Conservation (phyloP, 2,888 invertebrate species). For the Acleris cristana region DNA sequence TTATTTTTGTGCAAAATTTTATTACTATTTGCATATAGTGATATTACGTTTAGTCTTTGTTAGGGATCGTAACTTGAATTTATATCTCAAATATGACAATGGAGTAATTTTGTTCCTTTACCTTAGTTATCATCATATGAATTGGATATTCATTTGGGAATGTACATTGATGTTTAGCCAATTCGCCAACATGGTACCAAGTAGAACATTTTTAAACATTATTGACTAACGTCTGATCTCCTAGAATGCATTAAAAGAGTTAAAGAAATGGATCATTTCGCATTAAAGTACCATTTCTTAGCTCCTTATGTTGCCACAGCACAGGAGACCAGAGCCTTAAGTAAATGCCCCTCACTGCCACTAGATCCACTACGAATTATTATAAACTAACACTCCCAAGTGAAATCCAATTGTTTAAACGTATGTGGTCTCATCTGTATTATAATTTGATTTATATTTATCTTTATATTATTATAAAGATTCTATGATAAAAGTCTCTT, state of each 20-base stretch:
- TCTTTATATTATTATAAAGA: slow-evolving; percentile 70
- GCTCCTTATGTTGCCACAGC: too few relatives aligned
- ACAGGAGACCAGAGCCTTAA: too few relatives aligned
- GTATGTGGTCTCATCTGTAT: slow-evolving; percentile 79
- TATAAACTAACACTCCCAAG: slow-evolving; percentile 62
- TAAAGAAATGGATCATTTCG: too few relatives aligned
- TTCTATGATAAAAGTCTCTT: slow-evolving; percentile 75
- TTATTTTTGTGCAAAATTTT: slow-evolving; percentile 68
- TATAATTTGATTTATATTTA: slow-evolving; percentile 78
- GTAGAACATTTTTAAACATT: slow-evolving; percentile 39
- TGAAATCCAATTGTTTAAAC: slow-evolving; percentile 71
- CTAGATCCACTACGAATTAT: slow-evolving; percentile 45
- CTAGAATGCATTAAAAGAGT: too few relatives aligned
- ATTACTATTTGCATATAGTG: slow-evolving; percentile 69
- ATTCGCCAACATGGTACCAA: slow-evolving; percentile 35
- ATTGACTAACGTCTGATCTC: slow-evolving; percentile 30
- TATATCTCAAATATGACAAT: slow-evolving; percentile 59
- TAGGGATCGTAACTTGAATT: slow-evolving; percentile 58
- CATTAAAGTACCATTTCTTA: too few relatives aligned
- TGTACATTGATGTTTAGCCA: slow-evolving; percentile 3
- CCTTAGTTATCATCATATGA: slow-evolving; percentile 53
- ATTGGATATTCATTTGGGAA: slow-evolving; percentile 60
- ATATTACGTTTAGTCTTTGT: slow-evolving; percentile 72
- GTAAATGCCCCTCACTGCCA: slow-evolving; percentile 70
- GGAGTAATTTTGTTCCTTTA: slow-evolving; percentile 76